Conservation (phyloP, 1,140 invertebrate species). For the Drosophila kurseongensis region DNA sequence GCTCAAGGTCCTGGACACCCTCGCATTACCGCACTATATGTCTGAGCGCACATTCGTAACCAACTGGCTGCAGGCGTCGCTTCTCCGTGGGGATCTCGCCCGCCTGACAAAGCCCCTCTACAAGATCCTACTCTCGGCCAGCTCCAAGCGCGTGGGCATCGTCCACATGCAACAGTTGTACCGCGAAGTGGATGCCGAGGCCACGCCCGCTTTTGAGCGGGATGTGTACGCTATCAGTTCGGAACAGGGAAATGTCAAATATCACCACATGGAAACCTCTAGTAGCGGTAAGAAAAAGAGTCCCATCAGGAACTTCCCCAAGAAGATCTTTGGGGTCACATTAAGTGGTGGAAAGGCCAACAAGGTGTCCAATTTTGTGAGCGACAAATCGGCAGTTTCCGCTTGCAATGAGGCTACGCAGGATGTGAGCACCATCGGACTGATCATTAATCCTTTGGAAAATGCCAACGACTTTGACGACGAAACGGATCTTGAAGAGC, state of each 20-base stretch:
- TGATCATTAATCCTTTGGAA: slow-evolving; percentile 86
- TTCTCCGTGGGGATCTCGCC: slow-evolving; percentile 91
- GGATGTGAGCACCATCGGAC: slow-evolving; percentile 83
- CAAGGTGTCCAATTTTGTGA: slow-evolving; percentile 81
- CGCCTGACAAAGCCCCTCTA: slow-evolving; percentile 93
- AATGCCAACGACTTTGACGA: slow-evolving; percentile 80
- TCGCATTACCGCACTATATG: slow-evolving; percentile 77
- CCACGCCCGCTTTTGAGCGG: slow-evolving; percentile 82
- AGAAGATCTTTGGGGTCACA: slow-evolving; percentile 85
- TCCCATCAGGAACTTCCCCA: slow-evolving; percentile 79
- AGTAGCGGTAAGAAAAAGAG: slow-evolving; percentile 75
- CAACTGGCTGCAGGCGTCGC: slow-evolving; percentile 85
- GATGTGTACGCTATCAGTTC: slow-evolving; percentile 95
- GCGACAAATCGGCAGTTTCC: slow-evolving; percentile 60
- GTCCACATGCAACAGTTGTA: slow-evolving; percentile 92
- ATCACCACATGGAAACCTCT: slow-evolving; percentile 88
- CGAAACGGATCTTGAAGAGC: slow-evolving; percentile 75
- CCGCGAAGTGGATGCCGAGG: slow-evolving; percentile 85
- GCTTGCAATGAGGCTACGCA: slow-evolving; percentile 47
- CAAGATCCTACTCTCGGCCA: slow-evolving; percentile 91
- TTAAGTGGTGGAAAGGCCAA: slow-evolving; percentile 79
- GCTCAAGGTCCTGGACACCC: slow-evolving; percentile 77
- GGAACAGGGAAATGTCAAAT: slow-evolving; percentile 93
- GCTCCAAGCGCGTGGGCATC: slow-evolving; percentile 93
- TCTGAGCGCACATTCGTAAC: slow-evolving; percentile 82